These are phyloP conservation scores for Drosophila austrosaltans DNA, from an alignment of 2,888 invertebrate genomes.

Conservation along the genomic window DNA sequence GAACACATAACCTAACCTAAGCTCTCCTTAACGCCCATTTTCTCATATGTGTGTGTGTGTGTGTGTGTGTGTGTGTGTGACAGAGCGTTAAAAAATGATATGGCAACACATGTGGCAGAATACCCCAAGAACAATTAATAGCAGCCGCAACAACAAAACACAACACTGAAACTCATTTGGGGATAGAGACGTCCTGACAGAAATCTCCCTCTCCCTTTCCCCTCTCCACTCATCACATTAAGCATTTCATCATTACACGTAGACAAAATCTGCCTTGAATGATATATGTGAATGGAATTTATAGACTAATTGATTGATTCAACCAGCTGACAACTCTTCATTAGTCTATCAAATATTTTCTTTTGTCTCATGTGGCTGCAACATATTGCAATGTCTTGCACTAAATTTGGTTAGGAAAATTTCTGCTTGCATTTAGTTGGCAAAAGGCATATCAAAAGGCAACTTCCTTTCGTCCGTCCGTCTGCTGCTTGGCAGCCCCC, in stretches of 20 bases:
- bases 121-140: conserved; percentile 42
- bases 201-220: conserved; percentile 37
- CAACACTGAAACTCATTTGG: conserved; percentile 32
- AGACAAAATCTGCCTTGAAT: conserved; percentile 7
- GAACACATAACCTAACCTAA: conserved; percentile 35
- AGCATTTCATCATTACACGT: neutral
- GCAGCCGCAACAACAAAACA: conserved; percentile 15
- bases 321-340: neutral
- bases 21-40: neutral
- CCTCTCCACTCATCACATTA: neutral
- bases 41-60: neutral
- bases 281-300: conserved; percentile 51
- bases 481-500: conserved; percentile 36
- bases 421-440: neutral
- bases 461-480: conserved; percentile 4
- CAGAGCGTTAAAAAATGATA: conserved; percentile 70
- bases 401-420: neutral
- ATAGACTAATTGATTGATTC: conserved; percentile 56
- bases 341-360: neutral
- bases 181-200: neutral
- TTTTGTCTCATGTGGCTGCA: neutral
- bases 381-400: neutral
- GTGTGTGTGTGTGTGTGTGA: conserved; percentile 51
- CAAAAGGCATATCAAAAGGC: no score
- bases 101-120: conserved; percentile 11